Evolutionary conservation across 2,888 invertebrate genomes (phyloP), one percentile per base, ranked within the genome.

Genomic region (Aleiodes testaceus): DNA sequence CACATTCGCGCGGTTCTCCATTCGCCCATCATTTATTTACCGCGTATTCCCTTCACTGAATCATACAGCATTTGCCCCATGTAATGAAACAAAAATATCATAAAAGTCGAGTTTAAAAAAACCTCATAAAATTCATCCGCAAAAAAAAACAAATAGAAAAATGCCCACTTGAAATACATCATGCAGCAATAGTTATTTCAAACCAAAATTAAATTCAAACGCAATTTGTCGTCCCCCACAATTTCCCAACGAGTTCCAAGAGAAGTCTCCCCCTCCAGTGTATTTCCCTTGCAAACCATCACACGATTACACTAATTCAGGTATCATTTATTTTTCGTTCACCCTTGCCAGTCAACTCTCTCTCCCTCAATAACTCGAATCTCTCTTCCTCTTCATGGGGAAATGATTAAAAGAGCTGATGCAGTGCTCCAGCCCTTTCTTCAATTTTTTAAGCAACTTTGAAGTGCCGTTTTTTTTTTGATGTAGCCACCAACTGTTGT

Each of bases 261-360:
- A 73, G 72, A 71, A 70, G 63, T 42, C 47, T 47, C 55, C 66
- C 72, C 77, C 78, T 76, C 36, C 36, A 36, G 77, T 74, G 73
- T 78, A 83, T 85, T 85, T 83, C 85, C 84, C 84, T 82, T 79
- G 82, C 81, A 84, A 85, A 84, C 84, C 84, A 81, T 84, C 84
- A 84, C 83, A 79, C 84, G 85, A 87, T 87, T 87, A 87, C 82
- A 82, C 84, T 87, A 87, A 87, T 86, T 86, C 82, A 80, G 82
- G 78, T 86, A 87, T 87, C 86, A 84, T 87, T 87, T 86, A 86
- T 85, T 85, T 85, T 87, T 84, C 83, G 83, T 84, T 81, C 82
- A 79, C 83, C 83, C 84, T 81, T 82, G 79, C 73, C 76, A 73
- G 69, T 70, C 72, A 69, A 76, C 75, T 36, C 9, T 36, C 75